A percentile compares a stretch with the other conserved stretches of the same genome.
These are phyloP conservation scores for Onychomys torridus DNA, from an alignment of 2,797 vertebrate genomes.

Conservation along the genomic window DNA sequence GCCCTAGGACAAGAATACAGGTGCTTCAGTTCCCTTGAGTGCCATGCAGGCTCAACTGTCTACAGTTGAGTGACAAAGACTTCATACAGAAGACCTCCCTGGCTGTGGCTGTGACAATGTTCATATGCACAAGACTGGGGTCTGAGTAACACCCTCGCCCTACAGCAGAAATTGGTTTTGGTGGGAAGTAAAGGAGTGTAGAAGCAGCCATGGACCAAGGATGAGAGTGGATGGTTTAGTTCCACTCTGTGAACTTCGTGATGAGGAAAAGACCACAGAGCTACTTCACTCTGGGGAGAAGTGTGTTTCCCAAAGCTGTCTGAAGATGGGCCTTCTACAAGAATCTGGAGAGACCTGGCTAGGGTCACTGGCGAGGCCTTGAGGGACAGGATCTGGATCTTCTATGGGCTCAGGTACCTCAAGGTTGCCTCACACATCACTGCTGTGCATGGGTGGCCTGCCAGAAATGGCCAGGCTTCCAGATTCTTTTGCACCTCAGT, in stretches of 20 bases:
- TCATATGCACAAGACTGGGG: background rate
- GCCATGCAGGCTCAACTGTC: background rate
- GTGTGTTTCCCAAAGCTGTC: background rate
- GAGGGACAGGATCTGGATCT: background rate
- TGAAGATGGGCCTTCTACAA: background rate
- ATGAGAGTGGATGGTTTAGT: background rate
- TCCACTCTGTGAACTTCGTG: background rate
- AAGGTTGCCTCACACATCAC: background rate
- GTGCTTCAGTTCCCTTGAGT: too few relatives aligned
- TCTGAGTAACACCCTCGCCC: background rate
- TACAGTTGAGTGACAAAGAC: background rate
- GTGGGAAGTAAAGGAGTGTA: background rate
- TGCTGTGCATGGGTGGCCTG: background rate
- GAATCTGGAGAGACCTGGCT: background rate
- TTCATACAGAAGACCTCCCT: accelerated
- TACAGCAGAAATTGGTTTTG: background rate
- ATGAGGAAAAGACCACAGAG: background rate
- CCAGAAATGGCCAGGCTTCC: background rate
- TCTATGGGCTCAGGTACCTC: background rate
- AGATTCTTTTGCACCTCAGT: slow-evolving; percentile 26
- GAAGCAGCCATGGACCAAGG: background rate
- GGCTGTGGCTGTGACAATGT: background rate
- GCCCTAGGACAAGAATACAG: background rate
- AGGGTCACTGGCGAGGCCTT: background rate
- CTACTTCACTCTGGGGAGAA: background rate